A percentile compares a stretch with the other conserved stretches of the same genome.
These are phyloP conservation scores for Drosophila repletoides DNA, from an alignment of 1,140 invertebrate genomes.

Conservation along the genomic window DNA sequence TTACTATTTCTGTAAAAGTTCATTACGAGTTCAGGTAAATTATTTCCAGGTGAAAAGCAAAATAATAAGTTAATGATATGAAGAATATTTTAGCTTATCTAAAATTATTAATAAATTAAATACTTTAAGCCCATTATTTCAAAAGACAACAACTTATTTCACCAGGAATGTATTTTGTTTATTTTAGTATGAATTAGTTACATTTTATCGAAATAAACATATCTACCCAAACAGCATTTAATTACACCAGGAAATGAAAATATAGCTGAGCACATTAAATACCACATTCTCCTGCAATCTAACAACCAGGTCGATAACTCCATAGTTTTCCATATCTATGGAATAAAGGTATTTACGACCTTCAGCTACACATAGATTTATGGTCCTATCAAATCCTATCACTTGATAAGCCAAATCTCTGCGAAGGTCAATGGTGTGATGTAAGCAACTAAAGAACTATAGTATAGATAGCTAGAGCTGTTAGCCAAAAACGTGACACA, in stretches of 20 bases:
- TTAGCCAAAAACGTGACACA: slow-evolving; percentile 50
- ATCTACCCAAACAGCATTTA: not conserved
- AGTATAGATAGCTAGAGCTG: slow-evolving; percentile 4
- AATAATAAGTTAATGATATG: no score
- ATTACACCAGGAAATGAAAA: slow-evolving; percentile 10
- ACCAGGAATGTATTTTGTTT: no score
- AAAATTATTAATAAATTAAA: no score
- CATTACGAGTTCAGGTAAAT: no score
- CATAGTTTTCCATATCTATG: not conserved
- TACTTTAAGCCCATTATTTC: no score
- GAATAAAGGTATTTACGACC: slow-evolving; percentile 1
- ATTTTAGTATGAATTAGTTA: no score
- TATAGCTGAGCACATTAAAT: slow-evolving; percentile 2
- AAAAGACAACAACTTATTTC: no score
- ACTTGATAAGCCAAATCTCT: slow-evolving; percentile 31
- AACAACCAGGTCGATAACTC: not conserved
- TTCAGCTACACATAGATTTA: not conserved
- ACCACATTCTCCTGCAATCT: not conserved
- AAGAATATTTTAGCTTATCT: no score
- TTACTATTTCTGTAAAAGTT: no score
- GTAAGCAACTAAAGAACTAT: slow-evolving; percentile 17
- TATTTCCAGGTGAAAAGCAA: no score
- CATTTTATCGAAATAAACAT: no score
- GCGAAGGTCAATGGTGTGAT: slow-evolving; percentile 36
- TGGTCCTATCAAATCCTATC: not conserved